phyloP scores from a whole-genome alignment of 1,140 invertebrate species.

The Formica exsecta region DNA sequence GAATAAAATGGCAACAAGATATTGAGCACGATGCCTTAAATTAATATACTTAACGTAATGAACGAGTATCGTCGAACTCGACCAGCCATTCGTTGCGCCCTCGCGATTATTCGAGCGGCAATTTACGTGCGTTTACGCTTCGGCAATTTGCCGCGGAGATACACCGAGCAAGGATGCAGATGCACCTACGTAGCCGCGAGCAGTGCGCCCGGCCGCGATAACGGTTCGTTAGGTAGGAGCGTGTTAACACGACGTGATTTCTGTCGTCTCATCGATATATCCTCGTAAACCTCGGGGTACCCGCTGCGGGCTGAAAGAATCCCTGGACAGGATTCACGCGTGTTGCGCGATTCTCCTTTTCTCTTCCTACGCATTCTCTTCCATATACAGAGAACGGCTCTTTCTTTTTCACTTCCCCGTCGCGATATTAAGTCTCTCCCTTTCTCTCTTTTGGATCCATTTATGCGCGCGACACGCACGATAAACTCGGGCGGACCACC shows the following conservation, averaged over 20 bases:
- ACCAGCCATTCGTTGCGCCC: constrained; percentile 50
- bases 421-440: constrained; percentile 2
- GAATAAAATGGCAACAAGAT: too few species aligned
- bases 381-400: neutral
- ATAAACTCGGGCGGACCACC: constrained; percentile 63
- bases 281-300: constrained; percentile 42
- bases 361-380: neutral
- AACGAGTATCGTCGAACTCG: constrained; percentile 25
- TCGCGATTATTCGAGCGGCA: constrained; percentile 59
- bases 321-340: constrained; percentile 8
- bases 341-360: constrained; percentile 8
- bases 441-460: neutral
- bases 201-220: constrained; percentile 71
- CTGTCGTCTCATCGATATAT: constrained; percentile 74
- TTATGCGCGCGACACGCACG: constrained; percentile 41
- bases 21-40: neutral
- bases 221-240: constrained; percentile 80
- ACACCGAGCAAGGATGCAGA: constrained; percentile 65
- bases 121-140: constrained; percentile 63
- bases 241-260: constrained; percentile 80
- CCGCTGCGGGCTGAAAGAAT: constrained; percentile 3
- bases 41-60: constrained; percentile 23
- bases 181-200: constrained; percentile 71
- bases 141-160: constrained; percentile 49
- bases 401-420: constrained; percentile 34